Base-by-base conservation (phyloP, 2,797 vertebrate species). In the Eidolon dupreanum region DNA sequence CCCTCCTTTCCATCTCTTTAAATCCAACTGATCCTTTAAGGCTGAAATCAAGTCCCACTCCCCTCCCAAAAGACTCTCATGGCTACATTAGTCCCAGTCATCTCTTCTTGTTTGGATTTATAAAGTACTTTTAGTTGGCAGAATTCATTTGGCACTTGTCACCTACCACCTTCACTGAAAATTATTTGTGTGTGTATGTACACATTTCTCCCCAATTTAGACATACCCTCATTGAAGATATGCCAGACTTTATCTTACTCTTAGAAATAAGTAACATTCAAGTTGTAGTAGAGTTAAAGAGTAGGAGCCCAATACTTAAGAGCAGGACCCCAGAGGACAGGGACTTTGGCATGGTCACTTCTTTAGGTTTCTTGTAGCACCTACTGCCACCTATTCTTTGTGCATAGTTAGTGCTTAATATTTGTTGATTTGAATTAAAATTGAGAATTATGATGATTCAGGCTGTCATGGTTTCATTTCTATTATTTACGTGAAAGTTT, bases 401-500 rank as follows among this genome's bases (percentile, higher is more conserved):
- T 57, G 46, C 8, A 38, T 13, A 65, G 55, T 68, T 57, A 65
- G 66, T 68, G 61, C 43, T 94, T 43, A 46, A 3, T 26, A 96
- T 73, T 86, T 38, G 11, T 16, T 77, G 68, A 53, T 2, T 49
- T 90, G 55, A 87, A 88, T 85, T 84, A 83, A 59, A 87, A n/a
- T 59, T 8, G n/a, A 79, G 57, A 63, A 65, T 24, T 81, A 19
- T 36, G 77, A 84, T 94, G 88, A 81, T 78, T 71, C 46, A 8
- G 51, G 66, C 43, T 70, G 71, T 46, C 19, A 53, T 38, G 41
- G 38, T 53, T 87, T 94, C n/a, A 95, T 70, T 92, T 90, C 79
- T 90, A 73, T 93, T 97, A 57, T 95, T 96, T 85, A 92, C 87
- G 90, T 79, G 28, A 66, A 96, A 97, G 66, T 79, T 90, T 93